Base-by-base conservation (phyloP, 2,888 invertebrate species). In the Melanostoma scalare region DNA sequence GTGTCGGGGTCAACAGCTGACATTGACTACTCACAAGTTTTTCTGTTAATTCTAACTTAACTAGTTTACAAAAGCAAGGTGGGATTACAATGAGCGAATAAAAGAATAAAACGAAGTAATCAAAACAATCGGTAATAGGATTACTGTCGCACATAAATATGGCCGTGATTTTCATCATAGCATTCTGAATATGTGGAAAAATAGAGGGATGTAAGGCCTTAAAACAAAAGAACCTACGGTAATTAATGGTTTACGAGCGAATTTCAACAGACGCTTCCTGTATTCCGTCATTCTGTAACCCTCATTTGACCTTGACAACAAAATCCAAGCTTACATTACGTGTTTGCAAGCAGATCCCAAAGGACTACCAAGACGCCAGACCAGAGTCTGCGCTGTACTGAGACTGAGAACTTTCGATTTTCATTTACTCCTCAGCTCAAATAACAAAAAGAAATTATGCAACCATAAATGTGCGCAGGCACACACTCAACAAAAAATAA, bases 261-360 rank as follows among this genome's bases (percentile, higher is more conserved):
- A 1, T 20, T 20, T 20, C 20, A 20, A 20, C 1, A 20, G 20
- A 20, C 20, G 20, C 20, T 20, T 20, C n/a, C n/a, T n/a, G n/a
- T n/a, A n/a, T n/a, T n/a, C n/a, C 20, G 74, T 67, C 65, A 67
- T 40, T 55, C 61, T 48, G 35, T 77, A 77, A 77, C 76, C 76
- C 76, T 77, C 76, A 77, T 63, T 56, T 63, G 76, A 77, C 76
- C 76, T 77, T 77, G 63, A 33, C 42, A 50, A 53, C 53, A 6
- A 53, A 75, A 50, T 36, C 58, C 10, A 48, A 48, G 42, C 48
- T 30, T 20, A 56, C 40, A 50, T 20, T 20, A 20, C 20, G 20
- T 20, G 20, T 20, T 20, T 20, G 20, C 20, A 20, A 20, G 20
- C 20, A 20, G 1, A 20, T 20, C 20, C 20, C 36, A 67, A 3